A percentile compares a stretch with the other conserved stretches of the same genome.
These are phyloP conservation scores for Phenganax marumi DNA, from an alignment of 92 coral and sea anemone genomes.

Conservation along the genomic window DNA sequence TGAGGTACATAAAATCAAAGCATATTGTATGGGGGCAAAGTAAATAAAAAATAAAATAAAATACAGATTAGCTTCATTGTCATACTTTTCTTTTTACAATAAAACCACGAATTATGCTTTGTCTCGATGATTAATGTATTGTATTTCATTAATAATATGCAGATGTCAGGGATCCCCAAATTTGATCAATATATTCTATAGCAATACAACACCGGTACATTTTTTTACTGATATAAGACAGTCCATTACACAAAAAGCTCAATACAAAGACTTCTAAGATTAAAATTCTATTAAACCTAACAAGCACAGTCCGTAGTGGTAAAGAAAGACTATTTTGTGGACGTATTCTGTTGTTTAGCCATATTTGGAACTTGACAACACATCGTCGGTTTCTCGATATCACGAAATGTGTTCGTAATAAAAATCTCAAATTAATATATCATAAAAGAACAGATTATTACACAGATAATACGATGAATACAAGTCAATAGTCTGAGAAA, in stretches of 20 bases:
- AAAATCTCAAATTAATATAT: conserved; percentile 1
- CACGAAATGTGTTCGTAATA: neutral
- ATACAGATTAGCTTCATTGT: neutral
- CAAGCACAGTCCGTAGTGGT: neutral
- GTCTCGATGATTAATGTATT: neutral
- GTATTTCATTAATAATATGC: neutral
- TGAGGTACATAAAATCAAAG: neutral
- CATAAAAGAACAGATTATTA: neutral
- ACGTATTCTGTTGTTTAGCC: neutral
- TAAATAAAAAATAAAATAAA: neutral
- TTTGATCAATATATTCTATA: neutral
- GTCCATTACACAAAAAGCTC: too few relatives aligned
- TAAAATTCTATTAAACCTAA: neutral
- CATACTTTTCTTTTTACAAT: conserved; percentile 2
- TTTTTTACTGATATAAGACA: too few relatives aligned
- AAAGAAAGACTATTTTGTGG: neutral
- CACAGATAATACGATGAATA: neutral
- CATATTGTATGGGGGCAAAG: neutral
- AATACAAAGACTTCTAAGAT: too few relatives aligned
- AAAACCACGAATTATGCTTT: neutral
- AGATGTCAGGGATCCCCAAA: neutral
- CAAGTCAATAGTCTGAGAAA: neutral
- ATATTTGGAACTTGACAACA: conserved; percentile 6
- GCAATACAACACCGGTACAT: too few relatives aligned
- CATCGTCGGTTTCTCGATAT: conserved; percentile 3